These are phyloP conservation scores for Eulemur albifrons DNA, from an alignment of 2,797 vertebrate genomes.

Conservation along the genomic window DNA sequence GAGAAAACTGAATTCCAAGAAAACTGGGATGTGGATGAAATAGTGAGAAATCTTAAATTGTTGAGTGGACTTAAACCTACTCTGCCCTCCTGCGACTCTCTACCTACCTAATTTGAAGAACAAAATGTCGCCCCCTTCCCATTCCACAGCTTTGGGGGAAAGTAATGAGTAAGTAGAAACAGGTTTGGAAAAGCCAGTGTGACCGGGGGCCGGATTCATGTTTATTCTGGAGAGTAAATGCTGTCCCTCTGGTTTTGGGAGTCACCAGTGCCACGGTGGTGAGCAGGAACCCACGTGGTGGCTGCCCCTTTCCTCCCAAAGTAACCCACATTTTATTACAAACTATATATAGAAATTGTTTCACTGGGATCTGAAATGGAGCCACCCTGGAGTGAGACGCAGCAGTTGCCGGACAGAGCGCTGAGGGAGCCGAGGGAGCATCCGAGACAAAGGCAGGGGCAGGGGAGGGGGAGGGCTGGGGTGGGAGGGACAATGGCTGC, in stretches of 20 bases:
- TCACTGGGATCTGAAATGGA: slow-evolving; percentile 15
- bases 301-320: not conserved
- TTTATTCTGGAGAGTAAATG: slow-evolving; percentile 26
- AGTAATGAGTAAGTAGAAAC: not conserved
- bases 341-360: not conserved
- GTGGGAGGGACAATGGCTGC: not conserved
- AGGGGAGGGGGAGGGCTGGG: not conserved
- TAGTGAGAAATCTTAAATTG: not conserved
- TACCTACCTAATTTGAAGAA: not conserved
- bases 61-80: not conserved
- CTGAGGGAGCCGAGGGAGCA: not conserved
- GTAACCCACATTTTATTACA: slow-evolving; percentile 22
- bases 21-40: not conserved
- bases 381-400: not conserved
- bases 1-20: slow-evolving; percentile 13
- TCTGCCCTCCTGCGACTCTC: too few species aligned
- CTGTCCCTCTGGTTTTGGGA: not conserved
- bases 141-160: not conserved
- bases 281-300: not conserved
- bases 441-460: not conserved
- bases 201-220: not conserved
- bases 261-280: not conserved
- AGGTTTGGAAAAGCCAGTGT: not conserved
- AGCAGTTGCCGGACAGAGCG: not conserved
- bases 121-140: not conserved